phyloP scores from a whole-genome alignment of 2,888 invertebrate genomes.

The Melanargia galathea region DNA sequence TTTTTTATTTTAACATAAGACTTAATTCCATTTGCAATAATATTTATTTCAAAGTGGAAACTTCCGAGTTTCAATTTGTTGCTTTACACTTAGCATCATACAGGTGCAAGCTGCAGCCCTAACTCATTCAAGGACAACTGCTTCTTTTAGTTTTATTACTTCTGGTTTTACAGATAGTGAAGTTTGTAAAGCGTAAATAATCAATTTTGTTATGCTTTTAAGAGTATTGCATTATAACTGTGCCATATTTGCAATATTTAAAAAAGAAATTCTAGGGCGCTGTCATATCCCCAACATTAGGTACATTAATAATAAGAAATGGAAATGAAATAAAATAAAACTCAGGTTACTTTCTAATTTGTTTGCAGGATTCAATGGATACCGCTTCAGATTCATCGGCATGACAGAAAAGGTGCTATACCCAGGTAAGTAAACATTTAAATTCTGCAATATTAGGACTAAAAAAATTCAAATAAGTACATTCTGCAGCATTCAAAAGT shows the following conservation, averaged over 20 bases:
- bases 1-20: no score
- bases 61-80: neutral
- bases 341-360: constrained; percentile 40
- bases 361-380: constrained; percentile 83
- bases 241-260: constrained; percentile 4
- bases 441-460: neutral
- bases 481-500: neutral
- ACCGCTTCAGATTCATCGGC: constrained; percentile 83
- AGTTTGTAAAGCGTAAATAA: constrained; percentile 17
- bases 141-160: constrained; percentile 31
- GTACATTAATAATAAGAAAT: no score
- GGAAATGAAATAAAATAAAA: neutral
- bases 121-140: constrained; percentile 44
- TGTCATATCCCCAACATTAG: no score
- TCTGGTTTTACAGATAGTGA: constrained; percentile 19
- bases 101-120: constrained; percentile 42
- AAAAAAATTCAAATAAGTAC: neutral
- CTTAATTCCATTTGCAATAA: neutral
- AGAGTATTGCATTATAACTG: constrained; percentile 7
- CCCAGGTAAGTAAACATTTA: constrained; percentile 84
- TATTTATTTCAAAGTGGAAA: neutral
- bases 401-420: constrained; percentile 92
- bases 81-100: neutral
- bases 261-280: neutral
- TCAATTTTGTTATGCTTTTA: constrained; percentile 9